Percentiles rank a stretch among this genome's conserved stretches.
These are phyloP conservation scores for Fregata magnificens DNA, from an alignment of 2,113 vertebrate genomes.

Conservation along the genomic window DNA sequence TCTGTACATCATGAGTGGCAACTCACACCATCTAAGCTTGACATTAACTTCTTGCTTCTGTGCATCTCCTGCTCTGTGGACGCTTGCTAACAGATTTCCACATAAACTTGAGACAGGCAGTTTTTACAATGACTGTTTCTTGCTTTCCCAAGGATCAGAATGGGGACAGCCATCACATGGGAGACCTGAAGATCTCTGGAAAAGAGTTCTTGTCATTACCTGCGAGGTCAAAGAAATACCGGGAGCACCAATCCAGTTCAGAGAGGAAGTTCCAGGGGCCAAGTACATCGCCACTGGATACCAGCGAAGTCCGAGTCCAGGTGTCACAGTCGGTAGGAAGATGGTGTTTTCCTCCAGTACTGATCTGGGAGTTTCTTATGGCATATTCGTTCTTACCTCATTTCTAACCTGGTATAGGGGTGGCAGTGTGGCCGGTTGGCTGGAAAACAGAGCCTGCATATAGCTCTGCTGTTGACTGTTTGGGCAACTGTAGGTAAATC, in stretches of 20 bases:
- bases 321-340: conserved; percentile 82
- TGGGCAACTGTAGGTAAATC: background rate
- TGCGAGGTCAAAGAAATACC: conserved; percentile 75
- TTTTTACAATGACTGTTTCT: background rate
- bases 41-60: accelerated
- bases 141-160: conserved; percentile 78
- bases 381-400: background rate
- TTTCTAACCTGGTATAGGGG: background rate
- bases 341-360: background rate
- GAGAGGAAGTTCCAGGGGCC: conserved; percentile 75
- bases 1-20: background rate
- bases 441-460: background rate
- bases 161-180: conserved; percentile 82
- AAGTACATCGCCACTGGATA: conserved; percentile 74
- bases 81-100: background rate
- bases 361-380: background rate
- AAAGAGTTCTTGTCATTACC: conserved; percentile 76
- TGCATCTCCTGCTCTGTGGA: background rate
- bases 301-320: conserved; percentile 83
- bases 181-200: conserved; percentile 74
- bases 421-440: background rate
- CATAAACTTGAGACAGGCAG: accelerated
- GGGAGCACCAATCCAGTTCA: conserved; percentile 73
- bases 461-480: background rate
- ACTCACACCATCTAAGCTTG: background rate